Percentiles rank a stretch among this genome's conserved stretches.
Evolutionary conservation across 2,888 invertebrate species (phyloP).

Genomic region (Hydropsyche betteni): DNA sequence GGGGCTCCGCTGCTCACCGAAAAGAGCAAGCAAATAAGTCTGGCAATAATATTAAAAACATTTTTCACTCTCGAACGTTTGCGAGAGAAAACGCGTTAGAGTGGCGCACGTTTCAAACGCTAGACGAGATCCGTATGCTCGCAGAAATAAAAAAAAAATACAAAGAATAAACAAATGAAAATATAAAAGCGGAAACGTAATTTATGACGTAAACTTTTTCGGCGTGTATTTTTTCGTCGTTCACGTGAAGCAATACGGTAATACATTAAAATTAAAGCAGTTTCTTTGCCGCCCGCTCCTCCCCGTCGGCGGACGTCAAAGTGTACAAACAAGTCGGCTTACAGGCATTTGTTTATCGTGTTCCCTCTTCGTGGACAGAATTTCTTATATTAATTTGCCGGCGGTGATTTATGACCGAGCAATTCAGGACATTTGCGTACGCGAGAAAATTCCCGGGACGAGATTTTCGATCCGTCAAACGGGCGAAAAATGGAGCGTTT

Average conservation of each 20-base stretch:
- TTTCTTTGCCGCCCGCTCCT: constrained; percentile 21
- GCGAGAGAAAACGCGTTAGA: neutral
- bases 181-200: constrained; percentile 36
- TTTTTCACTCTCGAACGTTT: constrained; percentile 38
- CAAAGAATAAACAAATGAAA: constrained; percentile 13
- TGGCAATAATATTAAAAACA: constrained; percentile 41
- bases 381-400: constrained; percentile 49
- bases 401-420: constrained; percentile 44
- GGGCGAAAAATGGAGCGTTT: too few relatives aligned
- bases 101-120: neutral
- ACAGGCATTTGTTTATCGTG: constrained; percentile 47
- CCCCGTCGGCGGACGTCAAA: constrained; percentile 35
- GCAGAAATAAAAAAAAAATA: constrained; percentile 17
- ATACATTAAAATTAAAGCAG: constrained; percentile 47
- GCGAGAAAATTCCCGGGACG: constrained; percentile 11
- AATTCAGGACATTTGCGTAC: neutral
- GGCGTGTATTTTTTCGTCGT: constrained; percentile 34
- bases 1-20: neutral
- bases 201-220: constrained; percentile 46
- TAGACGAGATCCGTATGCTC: too few relatives aligned
- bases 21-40: constrained; percentile 14
- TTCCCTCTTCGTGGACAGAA: constrained; percentile 41
- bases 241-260: constrained; percentile 45
- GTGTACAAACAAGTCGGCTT: constrained; percentile 46
- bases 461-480: neutral